A percentile compares a stretch with the other conserved stretches of the same genome.
phyloP scores from a whole-genome alignment of 2,888 invertebrate species.

The Phortica magna region DNA sequence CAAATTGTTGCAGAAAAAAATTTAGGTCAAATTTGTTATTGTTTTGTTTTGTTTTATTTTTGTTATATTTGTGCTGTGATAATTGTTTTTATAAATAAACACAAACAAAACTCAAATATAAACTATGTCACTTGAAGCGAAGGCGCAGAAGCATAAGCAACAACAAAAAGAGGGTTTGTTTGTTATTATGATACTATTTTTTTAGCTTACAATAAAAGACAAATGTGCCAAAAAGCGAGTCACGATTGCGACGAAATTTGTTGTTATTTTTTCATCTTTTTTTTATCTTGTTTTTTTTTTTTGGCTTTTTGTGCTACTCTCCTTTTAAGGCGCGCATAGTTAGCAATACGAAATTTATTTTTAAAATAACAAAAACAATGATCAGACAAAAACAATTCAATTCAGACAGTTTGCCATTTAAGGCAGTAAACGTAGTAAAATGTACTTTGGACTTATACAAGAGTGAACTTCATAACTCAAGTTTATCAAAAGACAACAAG shows the following conservation, averaged over 20 bases:
- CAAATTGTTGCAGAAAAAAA: background rate
- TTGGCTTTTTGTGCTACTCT: background rate
- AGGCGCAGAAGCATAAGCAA: background rate
- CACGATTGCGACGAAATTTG: conserved; percentile 16
- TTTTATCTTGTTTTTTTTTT: background rate
- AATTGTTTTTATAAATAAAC: conserved; percentile 12
- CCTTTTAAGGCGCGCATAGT: conserved; percentile 10
- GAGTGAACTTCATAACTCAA: conserved; percentile 19
- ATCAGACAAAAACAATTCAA: background rate
- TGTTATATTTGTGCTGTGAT: background rate
- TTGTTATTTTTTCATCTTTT: background rate
- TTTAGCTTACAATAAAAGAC: conserved; percentile 5
- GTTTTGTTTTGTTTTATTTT: background rate
- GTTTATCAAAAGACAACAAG: background rate
- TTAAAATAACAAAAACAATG: conserved; percentile 17
- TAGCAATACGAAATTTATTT: conserved; percentile 2
- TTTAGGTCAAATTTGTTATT: conserved; percentile 14
- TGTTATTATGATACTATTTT: background rate
- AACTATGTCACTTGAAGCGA: background rate
- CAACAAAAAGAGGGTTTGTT: background rate
- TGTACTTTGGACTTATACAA: background rate
- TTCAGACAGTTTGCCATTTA: background rate
- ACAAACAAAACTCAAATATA: background rate
- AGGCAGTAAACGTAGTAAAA: background rate
- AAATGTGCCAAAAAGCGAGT: conserved; percentile 21